Percentiles rank a stretch among this genome's conserved stretches.
phyloP scores from a whole-genome alignment of 2,888 invertebrate species.

The Tinea trinotella region DNA sequence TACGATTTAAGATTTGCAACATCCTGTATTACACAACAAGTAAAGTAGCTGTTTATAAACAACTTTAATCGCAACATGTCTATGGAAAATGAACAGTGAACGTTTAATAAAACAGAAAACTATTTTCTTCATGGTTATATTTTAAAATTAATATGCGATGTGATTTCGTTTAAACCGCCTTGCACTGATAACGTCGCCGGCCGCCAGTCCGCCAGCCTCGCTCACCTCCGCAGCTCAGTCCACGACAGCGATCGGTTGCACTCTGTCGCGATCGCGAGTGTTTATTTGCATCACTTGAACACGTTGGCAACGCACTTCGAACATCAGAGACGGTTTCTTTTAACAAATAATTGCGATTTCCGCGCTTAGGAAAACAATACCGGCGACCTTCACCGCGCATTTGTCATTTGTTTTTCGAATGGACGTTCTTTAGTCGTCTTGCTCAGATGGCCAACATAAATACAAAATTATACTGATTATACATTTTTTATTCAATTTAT shows the following conservation, averaged over 20 bases:
- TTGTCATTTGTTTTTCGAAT: slow-evolving; percentile 24
- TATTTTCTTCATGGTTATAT: slow-evolving; percentile 7
- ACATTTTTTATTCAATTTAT: slow-evolving; percentile 8
- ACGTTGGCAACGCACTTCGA: background rate
- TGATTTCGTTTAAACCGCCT: slow-evolving; percentile 46
- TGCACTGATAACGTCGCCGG: slow-evolving; percentile 38
- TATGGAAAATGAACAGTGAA: background rate
- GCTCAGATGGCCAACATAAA: background rate
- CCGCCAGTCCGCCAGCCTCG: background rate
- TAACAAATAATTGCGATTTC: slow-evolving; percentile 32
- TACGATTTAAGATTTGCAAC: background rate
- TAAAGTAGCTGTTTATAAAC: background rate
- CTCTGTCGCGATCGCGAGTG: slow-evolving; percentile 28
- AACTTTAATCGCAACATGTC: background rate
- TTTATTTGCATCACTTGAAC: no score
- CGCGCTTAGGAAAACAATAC: slow-evolving; percentile 46
- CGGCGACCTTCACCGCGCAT: slow-evolving; percentile 50
- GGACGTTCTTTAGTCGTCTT: background rate
- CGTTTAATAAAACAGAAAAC: slow-evolving; percentile 11
- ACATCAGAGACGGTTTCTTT: no score
- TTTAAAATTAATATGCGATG: slow-evolving; percentile 21
- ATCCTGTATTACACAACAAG: background rate
- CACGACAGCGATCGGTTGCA: slow-evolving; percentile 24
- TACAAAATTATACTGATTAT: slow-evolving; percentile 2
- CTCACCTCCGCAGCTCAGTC: slow-evolving; percentile 28